Percentiles rank a stretch among this genome's conserved stretches.
Evolutionary conservation across 2,113 vertebrate genomes (phyloP).

Genomic region (Nematolebias whitei): DNA sequence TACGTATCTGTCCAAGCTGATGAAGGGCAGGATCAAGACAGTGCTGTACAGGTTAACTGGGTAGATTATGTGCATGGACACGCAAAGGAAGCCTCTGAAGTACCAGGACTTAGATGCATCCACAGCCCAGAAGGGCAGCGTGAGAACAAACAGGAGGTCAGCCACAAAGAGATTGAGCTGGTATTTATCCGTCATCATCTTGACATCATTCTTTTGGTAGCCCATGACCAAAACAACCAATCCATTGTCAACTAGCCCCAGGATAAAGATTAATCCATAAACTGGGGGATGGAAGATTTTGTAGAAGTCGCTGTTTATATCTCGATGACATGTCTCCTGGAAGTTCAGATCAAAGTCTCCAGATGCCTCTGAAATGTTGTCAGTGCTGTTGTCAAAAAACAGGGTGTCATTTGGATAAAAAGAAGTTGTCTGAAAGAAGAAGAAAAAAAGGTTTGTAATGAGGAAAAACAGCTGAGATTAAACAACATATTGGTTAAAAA

Average conservation of each 20-base stretch:
- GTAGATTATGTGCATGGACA: conserved; percentile 93
- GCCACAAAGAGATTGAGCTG: conserved; percentile 94
- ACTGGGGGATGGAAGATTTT: conserved; percentile 90
- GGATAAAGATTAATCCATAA: conserved; percentile 91
- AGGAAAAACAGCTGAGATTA: neutral
- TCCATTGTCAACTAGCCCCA: conserved; percentile 92
- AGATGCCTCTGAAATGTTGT: conserved; percentile 81
- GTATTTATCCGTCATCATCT: conserved; percentile 97
- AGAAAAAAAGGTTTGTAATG: neutral
- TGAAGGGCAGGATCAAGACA: conserved; percentile 95
- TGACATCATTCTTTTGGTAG: conserved; percentile 92
- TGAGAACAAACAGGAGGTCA: conserved; percentile 94
- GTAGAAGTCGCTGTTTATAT: conserved; percentile 83
- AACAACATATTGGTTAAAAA: neutral
- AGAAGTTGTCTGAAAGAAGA: conserved; percentile 35
- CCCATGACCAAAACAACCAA: conserved; percentile 96
- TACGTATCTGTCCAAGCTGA: conserved; percentile 94
- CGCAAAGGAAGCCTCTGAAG: conserved; percentile 89
- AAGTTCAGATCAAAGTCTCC: conserved; percentile 61
- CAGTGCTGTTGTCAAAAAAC: conserved; percentile 57
- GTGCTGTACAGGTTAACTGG: conserved; percentile 97
- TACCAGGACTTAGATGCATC: conserved; percentile 90
- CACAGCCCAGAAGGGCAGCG: conserved; percentile 96
- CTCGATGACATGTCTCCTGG: conserved; percentile 77
- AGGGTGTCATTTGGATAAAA: neutral